These are phyloP conservation scores for Dromococcyx pavoninus DNA, from an alignment of 2,797 vertebrate genomes.

Conservation along the genomic window DNA sequence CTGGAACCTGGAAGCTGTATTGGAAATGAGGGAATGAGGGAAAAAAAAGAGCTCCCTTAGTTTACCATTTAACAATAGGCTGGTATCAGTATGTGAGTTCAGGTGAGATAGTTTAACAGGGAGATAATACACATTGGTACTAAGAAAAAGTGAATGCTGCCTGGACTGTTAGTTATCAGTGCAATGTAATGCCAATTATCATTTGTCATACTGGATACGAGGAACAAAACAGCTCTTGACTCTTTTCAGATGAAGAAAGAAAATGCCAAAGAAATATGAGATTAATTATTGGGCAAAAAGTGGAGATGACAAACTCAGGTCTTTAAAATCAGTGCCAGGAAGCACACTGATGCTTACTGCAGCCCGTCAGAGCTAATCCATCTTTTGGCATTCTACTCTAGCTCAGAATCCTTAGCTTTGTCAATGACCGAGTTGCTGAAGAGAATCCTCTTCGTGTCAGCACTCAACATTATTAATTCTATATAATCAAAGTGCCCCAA, in stretches of 20 bases:
- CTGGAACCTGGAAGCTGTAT: not conserved
- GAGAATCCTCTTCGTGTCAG: not conserved
- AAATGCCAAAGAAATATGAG: not conserved
- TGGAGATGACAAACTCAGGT: not conserved
- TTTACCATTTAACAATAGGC: not conserved
- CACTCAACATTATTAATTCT: not conserved
- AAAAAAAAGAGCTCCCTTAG: not conserved
- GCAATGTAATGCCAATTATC: not conserved
- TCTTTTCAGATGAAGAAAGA: not conserved
- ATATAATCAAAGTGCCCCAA: not conserved
- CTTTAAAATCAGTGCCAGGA: not conserved
- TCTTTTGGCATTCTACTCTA: not conserved
- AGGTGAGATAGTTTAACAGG: not conserved
- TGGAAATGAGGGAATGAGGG: not conserved
- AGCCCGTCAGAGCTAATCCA: not conserved
- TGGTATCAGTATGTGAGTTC: not conserved
- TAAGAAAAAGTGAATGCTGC: not conserved
- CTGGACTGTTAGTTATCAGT: not conserved
- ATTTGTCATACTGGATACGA: not conserved
- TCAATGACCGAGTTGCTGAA: not conserved
- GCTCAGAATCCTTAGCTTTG: not conserved
- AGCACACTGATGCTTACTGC: not conserved
- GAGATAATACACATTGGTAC: not conserved
- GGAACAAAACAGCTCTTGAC: not conserved
- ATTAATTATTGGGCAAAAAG: not conserved